Conservation (phyloP, 2,113 vertebrate species). For the Perccottus glenii region DNA sequence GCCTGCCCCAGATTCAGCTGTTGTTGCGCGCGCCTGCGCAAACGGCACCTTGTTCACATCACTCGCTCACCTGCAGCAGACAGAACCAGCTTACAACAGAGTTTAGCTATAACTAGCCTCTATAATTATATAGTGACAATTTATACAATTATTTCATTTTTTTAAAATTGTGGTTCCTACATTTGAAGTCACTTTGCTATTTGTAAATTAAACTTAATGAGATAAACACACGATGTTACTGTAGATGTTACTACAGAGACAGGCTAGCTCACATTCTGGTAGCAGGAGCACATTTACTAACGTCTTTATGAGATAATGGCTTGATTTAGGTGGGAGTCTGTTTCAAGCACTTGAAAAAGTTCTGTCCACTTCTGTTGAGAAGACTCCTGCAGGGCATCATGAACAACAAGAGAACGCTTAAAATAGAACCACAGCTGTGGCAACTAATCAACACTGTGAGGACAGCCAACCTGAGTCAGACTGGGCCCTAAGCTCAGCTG, state of each 20-base stretch:
- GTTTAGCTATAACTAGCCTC: not conserved
- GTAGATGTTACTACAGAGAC: no score
- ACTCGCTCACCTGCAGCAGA: conserved; percentile 7
- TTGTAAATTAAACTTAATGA: no score
- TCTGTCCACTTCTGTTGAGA: conserved; percentile 34
- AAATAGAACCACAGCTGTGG: conserved; percentile 81
- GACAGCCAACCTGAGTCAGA: conserved; percentile 72
- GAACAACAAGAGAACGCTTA: conserved; percentile 68
- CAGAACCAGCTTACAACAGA: conserved; percentile 27
- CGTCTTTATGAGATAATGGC: conserved; percentile 4
- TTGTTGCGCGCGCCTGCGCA: conserved; percentile 58
- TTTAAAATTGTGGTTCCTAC: no score
- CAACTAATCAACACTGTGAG: conserved; percentile 63
- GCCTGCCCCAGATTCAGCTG: conserved; percentile 87
- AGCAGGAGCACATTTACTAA: not conserved
- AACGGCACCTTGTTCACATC: not conserved
- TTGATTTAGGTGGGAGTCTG: not conserved
- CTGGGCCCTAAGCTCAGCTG: conserved; percentile 53
- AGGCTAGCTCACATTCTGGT: no score
- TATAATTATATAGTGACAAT: no score
- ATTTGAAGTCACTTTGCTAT: no score
- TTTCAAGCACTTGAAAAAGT: conserved; percentile 26
- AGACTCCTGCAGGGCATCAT: conserved; percentile 35
- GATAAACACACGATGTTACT: no score
- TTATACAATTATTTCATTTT: no score